These are phyloP conservation scores for Alloscopus bannaensis DNA, from an alignment of 2,888 invertebrate genomes.

Conservation along the genomic window DNA sequence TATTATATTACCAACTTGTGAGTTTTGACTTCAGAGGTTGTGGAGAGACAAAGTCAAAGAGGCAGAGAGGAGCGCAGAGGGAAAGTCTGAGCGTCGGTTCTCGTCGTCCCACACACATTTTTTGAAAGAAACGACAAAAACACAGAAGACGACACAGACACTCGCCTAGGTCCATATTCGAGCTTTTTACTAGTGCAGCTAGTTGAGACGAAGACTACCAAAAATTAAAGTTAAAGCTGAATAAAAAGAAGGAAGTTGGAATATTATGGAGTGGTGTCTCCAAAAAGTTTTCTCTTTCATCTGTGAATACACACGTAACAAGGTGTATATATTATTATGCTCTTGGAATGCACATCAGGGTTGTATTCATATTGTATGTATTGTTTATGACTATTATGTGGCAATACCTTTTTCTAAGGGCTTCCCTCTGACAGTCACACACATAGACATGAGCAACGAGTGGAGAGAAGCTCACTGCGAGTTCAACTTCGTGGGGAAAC, in stretches of 20 bases:
- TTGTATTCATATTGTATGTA: conserved; percentile 18
- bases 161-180: no score
- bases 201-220: conserved; percentile 15
- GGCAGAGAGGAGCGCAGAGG: no score
- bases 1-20: conserved; percentile 42
- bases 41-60: no score
- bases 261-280: conserved; percentile 14
- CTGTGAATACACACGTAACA: conserved; percentile 28
- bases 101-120: conserved; percentile 4
- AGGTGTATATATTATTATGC: no score
- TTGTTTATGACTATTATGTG: conserved; percentile 37
- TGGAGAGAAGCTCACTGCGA: not conserved
- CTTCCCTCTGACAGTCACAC: conserved; percentile 26
- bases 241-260: conserved; percentile 27
- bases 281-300: conserved; percentile 38
- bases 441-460: not conserved
- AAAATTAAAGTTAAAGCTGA: conserved; percentile 46
- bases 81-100: not conserved
- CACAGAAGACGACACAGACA: not conserved
- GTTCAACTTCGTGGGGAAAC: not conserved
- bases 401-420: conserved; percentile 16
- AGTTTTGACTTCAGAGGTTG: conserved; percentile 31
- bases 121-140: conserved; percentile 28
- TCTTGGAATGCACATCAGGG: no score
- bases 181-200: conserved; percentile 8